Evolutionary conservation across 2,888 invertebrate species (phyloP).

Genomic region (Tridacna gigas): DNA sequence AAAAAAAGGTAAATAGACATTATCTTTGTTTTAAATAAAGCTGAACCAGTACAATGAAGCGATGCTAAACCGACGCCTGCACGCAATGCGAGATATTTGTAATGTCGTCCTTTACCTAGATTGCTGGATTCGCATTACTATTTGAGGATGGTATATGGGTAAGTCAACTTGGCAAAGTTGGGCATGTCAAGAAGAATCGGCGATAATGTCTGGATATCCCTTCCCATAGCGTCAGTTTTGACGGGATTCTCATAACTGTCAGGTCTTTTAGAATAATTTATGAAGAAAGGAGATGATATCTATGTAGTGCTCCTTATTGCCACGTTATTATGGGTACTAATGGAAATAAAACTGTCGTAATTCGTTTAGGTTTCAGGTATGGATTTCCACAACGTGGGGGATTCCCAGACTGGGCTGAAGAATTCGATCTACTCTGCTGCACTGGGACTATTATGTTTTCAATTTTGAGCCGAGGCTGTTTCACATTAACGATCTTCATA

Average conservation of each 20-base stretch:
- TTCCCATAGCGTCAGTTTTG: slow-evolving; percentile 42
- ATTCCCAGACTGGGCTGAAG: slow-evolving; percentile 10
- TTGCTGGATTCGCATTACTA: no score
- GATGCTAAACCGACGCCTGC: no score
- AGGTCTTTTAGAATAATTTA: slow-evolving; percentile 57
- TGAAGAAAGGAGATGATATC: slow-evolving; percentile 55
- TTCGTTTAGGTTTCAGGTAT: slow-evolving; percentile 45
- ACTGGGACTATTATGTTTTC: slow-evolving; percentile 15
- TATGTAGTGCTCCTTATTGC: slow-evolving; percentile 56
- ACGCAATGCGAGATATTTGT: no score
- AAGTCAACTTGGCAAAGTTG: slow-evolving; percentile 3
- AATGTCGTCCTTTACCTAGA: no score
- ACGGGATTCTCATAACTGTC: slow-evolving; percentile 63
- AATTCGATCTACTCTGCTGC: slow-evolving; percentile 16
- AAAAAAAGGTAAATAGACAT: no score
- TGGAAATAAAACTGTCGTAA: slow-evolving; percentile 61
- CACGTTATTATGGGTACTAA: slow-evolving; percentile 51
- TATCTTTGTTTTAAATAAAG: no score
- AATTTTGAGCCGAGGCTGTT: slow-evolving; percentile 8
- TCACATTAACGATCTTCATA: slow-evolving; percentile 3
- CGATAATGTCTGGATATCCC: slow-evolving; percentile 1
- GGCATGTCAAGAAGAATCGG: slow-evolving; percentile 22
- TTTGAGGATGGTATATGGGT: neutral
- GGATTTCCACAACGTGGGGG: slow-evolving; percentile 44
- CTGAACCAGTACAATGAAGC: no score